Base-by-base conservation (phyloP, 2,888 invertebrate species). In the Meteorus colon region DNA sequence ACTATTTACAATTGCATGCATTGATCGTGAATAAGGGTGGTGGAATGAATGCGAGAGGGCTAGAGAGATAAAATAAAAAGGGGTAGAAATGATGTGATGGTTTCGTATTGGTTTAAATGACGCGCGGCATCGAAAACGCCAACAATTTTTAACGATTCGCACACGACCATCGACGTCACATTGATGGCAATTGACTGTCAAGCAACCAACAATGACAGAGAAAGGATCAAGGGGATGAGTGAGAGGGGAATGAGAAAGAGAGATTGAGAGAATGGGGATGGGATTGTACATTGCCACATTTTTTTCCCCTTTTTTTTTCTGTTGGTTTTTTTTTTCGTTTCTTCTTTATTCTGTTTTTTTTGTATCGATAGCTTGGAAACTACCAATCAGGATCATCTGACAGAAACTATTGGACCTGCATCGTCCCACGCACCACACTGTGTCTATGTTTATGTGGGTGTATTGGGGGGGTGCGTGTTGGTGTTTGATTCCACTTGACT, bases 301-400 rank as follows among this genome's bases (percentile, higher is more conserved):
- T 55, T 55, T 55, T 3, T 19, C 16, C 8, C 8, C 0, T 3
- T n/a, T 48, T 48, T 55, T 55, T 55, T 55, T 19, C 6, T 55
- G 8, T 19, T 51, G 4, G n/a, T 19, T 51, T 19, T 51, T 45
- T 45, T 41, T 41, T 41, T 41, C 31, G 16, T 62, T 24, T 59
- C 31, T 45, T 81, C 63, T 55, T 76, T 75, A 67, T 77, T 74
- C 77, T 82, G 81, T 80, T 77, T 78, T 79, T 81, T 81, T 51
- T 82, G 81, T 83, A 83, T 83, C 82, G 86, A 88, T 88, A 85
- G 87, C 86, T 85, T 85, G 82, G 87, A 88, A 87, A 88, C 88
- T 87, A 88, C 88, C 88, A 88, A 88, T 88, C 88, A 88, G 88
- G 88, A 88, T 88, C 86, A 87, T 88, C 88, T 85, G 88, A 87